phyloP scores from a whole-genome alignment of 2,113 vertebrate species.

The Petrocephalus microphthalmus region DNA sequence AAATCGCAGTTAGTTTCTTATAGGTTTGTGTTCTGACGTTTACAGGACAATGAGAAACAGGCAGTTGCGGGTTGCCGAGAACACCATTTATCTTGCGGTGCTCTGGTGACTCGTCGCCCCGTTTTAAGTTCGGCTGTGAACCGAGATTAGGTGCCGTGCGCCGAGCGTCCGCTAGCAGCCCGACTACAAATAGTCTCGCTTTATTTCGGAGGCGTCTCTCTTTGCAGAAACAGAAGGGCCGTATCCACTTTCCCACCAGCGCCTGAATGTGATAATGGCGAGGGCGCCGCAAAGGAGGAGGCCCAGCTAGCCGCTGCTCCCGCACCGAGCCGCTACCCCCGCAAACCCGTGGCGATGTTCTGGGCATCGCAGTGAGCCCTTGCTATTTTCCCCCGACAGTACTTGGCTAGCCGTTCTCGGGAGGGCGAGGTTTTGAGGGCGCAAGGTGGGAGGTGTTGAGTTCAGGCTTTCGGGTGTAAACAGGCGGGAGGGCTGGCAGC shows the following conservation, averaged over 20 bases:
- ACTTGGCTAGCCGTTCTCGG: not conserved
- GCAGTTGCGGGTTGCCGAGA: not conserved
- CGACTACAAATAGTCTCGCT: not conserved
- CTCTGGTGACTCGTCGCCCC: not conserved
- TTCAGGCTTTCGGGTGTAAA: conserved; percentile 32
- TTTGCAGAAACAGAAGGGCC: not conserved
- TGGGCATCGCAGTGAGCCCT: not conserved
- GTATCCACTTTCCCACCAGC: not conserved
- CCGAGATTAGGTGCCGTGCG: not conserved
- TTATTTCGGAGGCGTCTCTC: not conserved
- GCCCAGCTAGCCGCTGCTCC: conserved; percentile 9
- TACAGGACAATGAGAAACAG: conserved; percentile 8
- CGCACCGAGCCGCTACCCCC: not conserved
- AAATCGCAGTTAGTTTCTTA: not conserved
- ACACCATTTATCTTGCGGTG: not conserved
- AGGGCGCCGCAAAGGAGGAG: not conserved
- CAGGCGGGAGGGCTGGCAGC: conserved; percentile 58
- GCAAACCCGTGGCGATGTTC: not conserved
- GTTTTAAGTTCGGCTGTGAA: not conserved
- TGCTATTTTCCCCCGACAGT: not conserved
- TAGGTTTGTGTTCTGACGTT: not conserved
- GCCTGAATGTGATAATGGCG: conserved; percentile 1
- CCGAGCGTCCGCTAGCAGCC: not conserved
- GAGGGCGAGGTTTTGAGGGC: not conserved
- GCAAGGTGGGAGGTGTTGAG: not conserved